phyloP scores from a whole-genome alignment of 2,113 vertebrate species.

The Xenus cinereus region DNA sequence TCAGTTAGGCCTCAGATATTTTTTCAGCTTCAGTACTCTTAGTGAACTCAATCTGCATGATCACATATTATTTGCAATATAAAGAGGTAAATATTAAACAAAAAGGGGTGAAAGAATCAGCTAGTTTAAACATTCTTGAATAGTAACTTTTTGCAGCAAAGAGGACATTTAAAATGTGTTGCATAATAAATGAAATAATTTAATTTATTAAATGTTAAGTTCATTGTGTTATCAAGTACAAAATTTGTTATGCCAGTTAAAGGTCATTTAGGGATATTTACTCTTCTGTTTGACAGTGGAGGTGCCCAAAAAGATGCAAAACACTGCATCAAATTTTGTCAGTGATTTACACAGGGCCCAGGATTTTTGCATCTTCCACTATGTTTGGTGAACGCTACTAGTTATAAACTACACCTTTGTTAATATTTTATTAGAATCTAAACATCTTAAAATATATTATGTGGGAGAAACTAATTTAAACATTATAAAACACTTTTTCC shows the following conservation, averaged over 20 bases:
- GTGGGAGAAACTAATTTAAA: background rate
- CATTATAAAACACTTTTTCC: background rate
- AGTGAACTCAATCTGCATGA: background rate
- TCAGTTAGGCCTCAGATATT: background rate
- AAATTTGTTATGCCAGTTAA: background rate
- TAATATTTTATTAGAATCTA: background rate
- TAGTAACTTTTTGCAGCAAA: background rate
- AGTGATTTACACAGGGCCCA: background rate
- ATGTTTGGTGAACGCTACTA: background rate
- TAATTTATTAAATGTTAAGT: background rate
- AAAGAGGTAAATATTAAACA: background rate
- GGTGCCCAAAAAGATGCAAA: background rate
- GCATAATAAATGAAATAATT: background rate
- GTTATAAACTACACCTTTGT: background rate
- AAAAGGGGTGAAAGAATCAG: background rate
- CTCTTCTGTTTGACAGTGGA: background rate
- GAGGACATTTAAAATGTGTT: background rate
- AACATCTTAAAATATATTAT: background rate
- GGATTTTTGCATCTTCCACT: background rate
- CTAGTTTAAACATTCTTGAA: background rate
- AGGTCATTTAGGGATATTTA: background rate
- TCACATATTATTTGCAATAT: background rate
- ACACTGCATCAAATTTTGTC: background rate
- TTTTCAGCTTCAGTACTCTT: background rate
- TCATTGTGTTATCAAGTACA: background rate